These are phyloP conservation scores for Speoplatyrhinus poulsoni DNA, from an alignment of 2,113 vertebrate species.

Conservation along the genomic window DNA sequence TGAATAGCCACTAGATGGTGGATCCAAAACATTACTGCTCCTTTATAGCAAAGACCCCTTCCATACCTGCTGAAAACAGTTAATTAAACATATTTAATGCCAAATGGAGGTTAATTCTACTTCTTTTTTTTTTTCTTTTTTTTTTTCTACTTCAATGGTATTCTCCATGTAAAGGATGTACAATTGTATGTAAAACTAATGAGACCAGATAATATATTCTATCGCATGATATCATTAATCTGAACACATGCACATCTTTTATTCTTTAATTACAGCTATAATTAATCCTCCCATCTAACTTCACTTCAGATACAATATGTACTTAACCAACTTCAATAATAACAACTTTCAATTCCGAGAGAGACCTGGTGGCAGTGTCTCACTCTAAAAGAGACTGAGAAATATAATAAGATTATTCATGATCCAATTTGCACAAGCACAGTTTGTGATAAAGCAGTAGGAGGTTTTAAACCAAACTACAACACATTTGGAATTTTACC, in stretches of 20 bases:
- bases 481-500: too few species aligned
- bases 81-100: too few species aligned
- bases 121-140: too few species aligned
- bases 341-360: slow-evolving; percentile 53
- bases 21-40: too few species aligned
- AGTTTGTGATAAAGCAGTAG: slow-evolving; percentile 42
- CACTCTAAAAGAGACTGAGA: slow-evolving; percentile 58
- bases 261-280: slow-evolving; percentile 16
- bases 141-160: too few species aligned
- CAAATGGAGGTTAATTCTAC: too few species aligned
- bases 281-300: slow-evolving; percentile 37
- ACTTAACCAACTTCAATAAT: slow-evolving; percentile 40
- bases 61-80: too few species aligned
- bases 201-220: not conserved
- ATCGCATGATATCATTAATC: slow-evolving; percentile 16
- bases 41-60: too few species aligned
- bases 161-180: too few species aligned
- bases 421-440: slow-evolving; percentile 64
- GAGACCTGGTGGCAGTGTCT: slow-evolving; percentile 51
- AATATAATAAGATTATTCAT: slow-evolving; percentile 64
- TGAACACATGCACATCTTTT: slow-evolving; percentile 17
- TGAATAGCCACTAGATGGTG: too few species aligned
- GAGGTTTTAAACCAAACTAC: too few species aligned
- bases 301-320: slow-evolving; percentile 56
- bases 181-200: too few species aligned